Evolutionary conservation across 2,888 invertebrate species (phyloP), one percentile per base, ranked within the genome.

Genomic region (Patella caerulea): DNA sequence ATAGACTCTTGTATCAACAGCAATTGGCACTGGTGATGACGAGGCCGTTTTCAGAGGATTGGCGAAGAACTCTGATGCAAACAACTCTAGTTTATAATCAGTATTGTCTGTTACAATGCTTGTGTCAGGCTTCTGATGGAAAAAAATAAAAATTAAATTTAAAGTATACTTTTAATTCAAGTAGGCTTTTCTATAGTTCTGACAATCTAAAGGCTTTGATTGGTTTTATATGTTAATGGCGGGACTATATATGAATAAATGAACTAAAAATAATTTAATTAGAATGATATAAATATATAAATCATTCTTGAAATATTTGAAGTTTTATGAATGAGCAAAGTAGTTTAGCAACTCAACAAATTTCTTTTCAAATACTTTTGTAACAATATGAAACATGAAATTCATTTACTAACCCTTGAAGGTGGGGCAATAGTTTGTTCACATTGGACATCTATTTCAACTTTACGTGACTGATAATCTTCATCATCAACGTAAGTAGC

Each of bases 401-500:
- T 17, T 34, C 9, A 2, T 55, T 12, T 17, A 65, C n/a, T 9
- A 34, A 11, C 14, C 9, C 45, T 45, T 45, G 45, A 45, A 45
- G 45, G 45, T 45, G 19, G 53, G 17, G 59, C 75, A 78, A 24
- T 72, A 24, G 79, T 69, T 52, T 79, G 53, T n/a, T 76, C 74
- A 76, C 86, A 86, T 24, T 77, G 74, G 29, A 86, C 79, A 56
- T 81, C 81, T n/a, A 82, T 78, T 54, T 75, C 78, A 3, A 86
- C 78, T 45, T 71, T 79, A 34, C 80, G 71, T 7, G 80, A 72
- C 2, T 78, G 72, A 71, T 83, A 83, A 73, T 88, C 88, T 74
- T 89, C 89, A 80, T 88, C 89, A 80, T 89, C 89, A 5, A 84
- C 73, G 12, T 80, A 79, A 2, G 83, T 81, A 24, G 81, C 83